phyloP scores from a whole-genome alignment of 2,113 vertebrate genomes.

The Micronycteris hirsuta region DNA sequence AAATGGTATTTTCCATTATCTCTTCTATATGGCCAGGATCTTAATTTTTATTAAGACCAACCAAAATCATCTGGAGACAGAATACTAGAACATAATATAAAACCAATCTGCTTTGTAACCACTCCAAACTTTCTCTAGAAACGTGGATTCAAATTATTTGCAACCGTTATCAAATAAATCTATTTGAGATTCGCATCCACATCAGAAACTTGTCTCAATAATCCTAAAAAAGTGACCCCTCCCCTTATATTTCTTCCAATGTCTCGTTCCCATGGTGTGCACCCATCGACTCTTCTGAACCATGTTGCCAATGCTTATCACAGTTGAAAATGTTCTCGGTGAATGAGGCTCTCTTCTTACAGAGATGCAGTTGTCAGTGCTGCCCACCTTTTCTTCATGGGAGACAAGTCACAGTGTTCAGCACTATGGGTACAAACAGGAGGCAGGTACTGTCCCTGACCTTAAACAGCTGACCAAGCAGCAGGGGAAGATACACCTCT shows the following conservation, averaged over 20 bases:
- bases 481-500: not conserved
- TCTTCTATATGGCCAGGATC: not conserved
- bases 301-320: not conserved
- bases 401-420: not conserved
- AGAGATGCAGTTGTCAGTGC: not conserved
- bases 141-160: not conserved
- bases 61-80: not conserved
- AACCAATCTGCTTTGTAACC: not conserved
- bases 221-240: not conserved
- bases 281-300: not conserved
- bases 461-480: not conserved
- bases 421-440: not conserved
- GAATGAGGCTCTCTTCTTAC: not conserved
- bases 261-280: not conserved
- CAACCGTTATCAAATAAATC: not conserved
- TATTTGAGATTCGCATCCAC: not conserved
- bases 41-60: not conserved
- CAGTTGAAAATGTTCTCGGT: not conserved
- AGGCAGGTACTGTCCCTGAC: not conserved
- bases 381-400: not conserved
- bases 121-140: not conserved
- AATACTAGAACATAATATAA: not conserved
- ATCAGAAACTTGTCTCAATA: not conserved
- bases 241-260: not conserved
- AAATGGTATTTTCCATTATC: not conserved